Evolutionary conservation across 2,797 vertebrate genomes (phyloP), one percentile per base, ranked within the genome.

Genomic region (Danio choprae): DNA sequence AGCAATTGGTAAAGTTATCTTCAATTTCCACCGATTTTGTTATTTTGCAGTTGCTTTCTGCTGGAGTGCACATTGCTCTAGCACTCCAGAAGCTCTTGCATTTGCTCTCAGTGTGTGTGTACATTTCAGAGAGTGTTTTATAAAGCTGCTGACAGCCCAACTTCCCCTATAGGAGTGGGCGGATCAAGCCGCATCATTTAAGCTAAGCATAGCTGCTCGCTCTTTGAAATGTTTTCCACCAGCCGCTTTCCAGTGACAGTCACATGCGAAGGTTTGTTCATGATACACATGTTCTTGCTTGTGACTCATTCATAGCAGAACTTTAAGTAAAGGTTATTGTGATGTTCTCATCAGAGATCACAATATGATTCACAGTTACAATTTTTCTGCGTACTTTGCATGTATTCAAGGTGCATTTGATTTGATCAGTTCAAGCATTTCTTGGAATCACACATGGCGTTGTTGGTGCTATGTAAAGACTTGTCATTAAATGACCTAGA

Each of bases 1-100:
- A 87, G 83, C 91, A 90, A 88, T 87, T 94, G 94, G 94, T 95
- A 94, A 95, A 82, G 78, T 86, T 85, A 2, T 51, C 29, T 50
- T 58, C 50, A 29, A 29, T 81, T 64, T 74, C 8, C 40, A 77
- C 46, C 36, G 12, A 7, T 48, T 8, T 43, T 13, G 10, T 9
- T 56, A 58, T 67, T 38, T 56, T 58, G 29, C 15, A 4, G 10
- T 36, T 73, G 10, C 11, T 10, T 51, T 18, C 60, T 20, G 18
- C 56, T 78, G 56, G 6, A 13, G 15, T 58, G 5, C 43, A 44
- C 9, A 58, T 60, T 40, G 22, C 44, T 70, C 53, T 53, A 12
- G 11, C 48, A 40, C 8, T 3, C 20, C 44, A 40, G 11, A 51
- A 63, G 29, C 44, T 22, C 74, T 65, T 20, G 20, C 7, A 10